These are phyloP conservation scores for Epizoanthus rinbou DNA, from an alignment of 92 coral and sea anemone species.

Conservation along the genomic window DNA sequence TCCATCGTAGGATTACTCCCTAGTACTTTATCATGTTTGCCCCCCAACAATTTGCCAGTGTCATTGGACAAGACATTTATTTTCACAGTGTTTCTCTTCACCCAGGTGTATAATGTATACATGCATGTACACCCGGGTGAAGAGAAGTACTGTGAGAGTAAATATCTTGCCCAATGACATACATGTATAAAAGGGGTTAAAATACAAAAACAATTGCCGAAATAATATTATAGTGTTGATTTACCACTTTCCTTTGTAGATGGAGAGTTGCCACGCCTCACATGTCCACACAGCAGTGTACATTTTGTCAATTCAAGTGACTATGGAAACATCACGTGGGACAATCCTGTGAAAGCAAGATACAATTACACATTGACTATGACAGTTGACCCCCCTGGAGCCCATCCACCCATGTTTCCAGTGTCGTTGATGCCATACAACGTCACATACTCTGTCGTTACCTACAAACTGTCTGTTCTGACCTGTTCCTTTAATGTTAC, in stretches of 20 bases:
- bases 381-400: conserved; percentile 35
- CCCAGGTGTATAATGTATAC: too few relatives aligned
- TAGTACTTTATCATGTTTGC: too few relatives aligned
- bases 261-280: conserved; percentile 14
- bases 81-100: too few relatives aligned
- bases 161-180: too few relatives aligned
- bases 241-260: conserved; percentile 2
- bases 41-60: too few relatives aligned
- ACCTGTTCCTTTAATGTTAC: conserved; percentile 30
- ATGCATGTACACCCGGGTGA: too few relatives aligned
- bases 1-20: too few relatives aligned
- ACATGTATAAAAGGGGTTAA: background rate
- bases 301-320: conserved; percentile 28
- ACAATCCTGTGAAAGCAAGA: conserved; percentile 19
- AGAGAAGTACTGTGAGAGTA: too few relatives aligned
- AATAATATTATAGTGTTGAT: background rate
- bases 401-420: conserved; percentile 27
- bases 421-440: conserved; percentile 12
- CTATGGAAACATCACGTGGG: background rate
- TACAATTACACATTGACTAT: conserved; percentile 34
- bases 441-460: conserved; percentile 17
- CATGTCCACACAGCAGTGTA: conserved; percentile 27
- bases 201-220: too few relatives aligned
- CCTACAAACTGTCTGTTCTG: background rate
- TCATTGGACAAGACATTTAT: too few relatives aligned